These are phyloP conservation scores for Lepidurus packardi DNA, from an alignment of 1,140 invertebrate species.

Conservation along the genomic window DNA sequence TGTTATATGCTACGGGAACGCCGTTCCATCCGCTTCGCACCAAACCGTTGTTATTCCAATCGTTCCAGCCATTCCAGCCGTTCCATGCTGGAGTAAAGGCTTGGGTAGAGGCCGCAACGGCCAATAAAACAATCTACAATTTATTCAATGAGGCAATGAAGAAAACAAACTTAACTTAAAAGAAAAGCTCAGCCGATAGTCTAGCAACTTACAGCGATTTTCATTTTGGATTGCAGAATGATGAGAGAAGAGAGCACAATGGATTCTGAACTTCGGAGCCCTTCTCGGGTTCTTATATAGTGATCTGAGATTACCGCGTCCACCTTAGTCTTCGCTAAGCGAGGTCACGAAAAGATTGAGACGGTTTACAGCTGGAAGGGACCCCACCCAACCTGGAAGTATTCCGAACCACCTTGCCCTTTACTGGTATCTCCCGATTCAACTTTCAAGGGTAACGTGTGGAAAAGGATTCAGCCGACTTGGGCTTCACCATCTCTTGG, in stretches of 20 bases:
- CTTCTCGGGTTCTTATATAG: neutral
- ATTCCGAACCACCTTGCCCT: neutral
- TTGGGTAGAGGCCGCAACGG: constrained; percentile 39
- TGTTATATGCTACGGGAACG: constrained; percentile 23
- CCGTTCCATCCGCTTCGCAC: neutral
- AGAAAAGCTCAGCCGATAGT: neutral
- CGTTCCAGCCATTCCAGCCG: constrained; percentile 24
- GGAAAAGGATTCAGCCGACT: neutral
- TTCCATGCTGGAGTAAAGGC: constrained; percentile 29
- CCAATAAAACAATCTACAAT: constrained; percentile 42
- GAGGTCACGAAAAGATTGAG: neutral
- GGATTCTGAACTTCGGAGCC: constrained; percentile 1
- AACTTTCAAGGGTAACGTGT: neutral
- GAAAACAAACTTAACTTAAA: neutral
- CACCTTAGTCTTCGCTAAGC: neutral
- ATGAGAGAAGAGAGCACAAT: neutral
- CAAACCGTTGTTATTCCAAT: constrained; percentile 7
- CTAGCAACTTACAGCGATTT: constrained; percentile 15
- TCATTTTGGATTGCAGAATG: constrained; percentile 1
- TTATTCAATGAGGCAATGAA: neutral
- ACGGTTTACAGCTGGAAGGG: neutral
- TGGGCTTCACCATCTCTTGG: neutral
- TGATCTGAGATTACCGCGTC: neutral
- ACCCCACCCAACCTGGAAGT: constrained; percentile 16
- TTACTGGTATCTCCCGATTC: neutral